Conservation (phyloP, 2,888 invertebrate genomes). For the Plagodis dolabraria region DNA sequence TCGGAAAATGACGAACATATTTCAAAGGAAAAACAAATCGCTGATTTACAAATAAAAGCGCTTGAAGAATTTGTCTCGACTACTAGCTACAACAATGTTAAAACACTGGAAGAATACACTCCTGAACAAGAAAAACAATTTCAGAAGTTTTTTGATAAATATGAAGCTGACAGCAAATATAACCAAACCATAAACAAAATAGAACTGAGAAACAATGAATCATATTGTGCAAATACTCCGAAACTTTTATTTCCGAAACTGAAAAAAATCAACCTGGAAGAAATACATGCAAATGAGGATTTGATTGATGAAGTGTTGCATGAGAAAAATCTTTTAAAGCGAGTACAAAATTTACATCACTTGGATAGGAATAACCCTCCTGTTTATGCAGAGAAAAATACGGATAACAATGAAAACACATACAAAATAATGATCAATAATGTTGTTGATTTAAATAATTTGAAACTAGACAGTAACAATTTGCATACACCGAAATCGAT, state of each 20-base stretch:
- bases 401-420: conserved; percentile 3
- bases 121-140: conserved; percentile 14
- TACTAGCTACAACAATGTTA: background rate
- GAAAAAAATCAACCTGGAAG: background rate
- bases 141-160: conserved; percentile 27
- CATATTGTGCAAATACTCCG: background rate
- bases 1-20: background rate
- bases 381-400: background rate
- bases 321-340: conserved; percentile 11
- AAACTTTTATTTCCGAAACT: conserved; percentile 5
- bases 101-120: background rate
- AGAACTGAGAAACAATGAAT: conserved; percentile 1
- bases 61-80: conserved; percentile 26
- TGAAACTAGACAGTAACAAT: background rate
- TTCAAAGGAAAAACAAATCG: conserved; percentile 17
- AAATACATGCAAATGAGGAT: conserved; percentile 7
- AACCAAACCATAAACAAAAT: background rate
- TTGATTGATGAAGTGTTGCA: conserved; percentile 17
- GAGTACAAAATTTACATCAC: background rate
- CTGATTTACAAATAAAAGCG: conserved; percentile 27
- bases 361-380: no score
- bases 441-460: conserved; percentile 1
- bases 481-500: background rate
- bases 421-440: conserved; percentile 10
- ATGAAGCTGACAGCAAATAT: conserved; percentile 14